Percentiles rank a stretch among this genome's conserved stretches.
These are phyloP conservation scores for Thrips palmi DNA, from an alignment of 1,140 invertebrate genomes.

Conservation along the genomic window DNA sequence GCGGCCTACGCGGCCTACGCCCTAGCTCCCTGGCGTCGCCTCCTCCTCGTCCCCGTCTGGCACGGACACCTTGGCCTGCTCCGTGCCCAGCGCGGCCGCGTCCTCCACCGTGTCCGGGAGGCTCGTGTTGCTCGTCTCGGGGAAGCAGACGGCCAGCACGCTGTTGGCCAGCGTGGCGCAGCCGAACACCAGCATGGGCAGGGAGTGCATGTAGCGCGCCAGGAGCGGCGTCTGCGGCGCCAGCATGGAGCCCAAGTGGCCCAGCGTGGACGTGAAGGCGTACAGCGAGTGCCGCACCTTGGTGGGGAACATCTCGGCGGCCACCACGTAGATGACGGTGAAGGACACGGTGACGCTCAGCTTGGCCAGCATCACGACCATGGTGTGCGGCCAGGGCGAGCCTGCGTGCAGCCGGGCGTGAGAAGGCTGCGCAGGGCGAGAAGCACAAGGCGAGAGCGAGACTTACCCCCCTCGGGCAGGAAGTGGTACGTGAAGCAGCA, in stretches of 20 bases:
- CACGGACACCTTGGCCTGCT: too few species aligned
- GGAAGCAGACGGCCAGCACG: conserved; percentile 38
- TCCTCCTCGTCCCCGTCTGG: too few species aligned
- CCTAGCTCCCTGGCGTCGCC: too few species aligned
- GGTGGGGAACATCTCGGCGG: conserved; percentile 55
- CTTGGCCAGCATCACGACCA: conserved; percentile 50
- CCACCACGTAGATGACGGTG: conserved; percentile 47
- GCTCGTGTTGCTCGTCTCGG: conserved; percentile 44
- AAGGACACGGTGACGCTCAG: conserved; percentile 49
- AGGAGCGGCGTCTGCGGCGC: conserved; percentile 45
- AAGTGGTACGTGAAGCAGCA: too few species aligned
- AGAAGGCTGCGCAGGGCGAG: too few species aligned
- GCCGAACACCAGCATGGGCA: conserved; percentile 45
- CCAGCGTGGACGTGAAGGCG: conserved; percentile 47
- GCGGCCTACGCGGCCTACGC: too few species aligned
- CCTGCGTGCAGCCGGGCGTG: too few species aligned
- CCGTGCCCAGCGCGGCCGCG: too few species aligned
- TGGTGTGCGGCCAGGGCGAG: too few species aligned
- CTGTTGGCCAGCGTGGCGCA: conserved; percentile 37
- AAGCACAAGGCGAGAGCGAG: too few species aligned
- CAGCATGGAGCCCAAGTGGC: conserved; percentile 43
- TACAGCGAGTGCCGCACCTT: conserved; percentile 39
- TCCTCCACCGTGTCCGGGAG: conserved; percentile 50
- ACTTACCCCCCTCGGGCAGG: too few species aligned
- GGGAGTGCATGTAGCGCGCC: too few species aligned